Conservation (phyloP, 2,797 vertebrate species). For the Notolabrus celidotus region DNA sequence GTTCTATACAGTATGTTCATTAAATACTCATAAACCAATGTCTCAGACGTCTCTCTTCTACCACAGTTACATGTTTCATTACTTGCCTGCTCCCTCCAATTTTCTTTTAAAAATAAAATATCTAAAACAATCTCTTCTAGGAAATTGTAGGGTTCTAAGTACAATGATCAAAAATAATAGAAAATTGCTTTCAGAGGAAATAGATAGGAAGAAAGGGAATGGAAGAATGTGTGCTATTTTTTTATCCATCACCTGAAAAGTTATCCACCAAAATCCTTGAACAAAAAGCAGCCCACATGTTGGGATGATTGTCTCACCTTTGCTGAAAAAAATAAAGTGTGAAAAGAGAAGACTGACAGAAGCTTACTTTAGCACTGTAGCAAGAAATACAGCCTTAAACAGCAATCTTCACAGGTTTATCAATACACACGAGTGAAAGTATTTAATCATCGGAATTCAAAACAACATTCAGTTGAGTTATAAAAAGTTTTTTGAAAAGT, state of each 20-base stretch:
- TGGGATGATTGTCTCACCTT: conserved; percentile 6
- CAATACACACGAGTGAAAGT: too few relatives aligned
- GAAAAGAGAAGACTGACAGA: not conserved
- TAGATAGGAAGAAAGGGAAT: not conserved
- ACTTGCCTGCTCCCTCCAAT: not conserved
- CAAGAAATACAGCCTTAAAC: not conserved
- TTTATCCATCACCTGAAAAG: not conserved
- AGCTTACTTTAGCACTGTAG: not conserved
- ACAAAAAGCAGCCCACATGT: not conserved
- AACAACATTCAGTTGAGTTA: too few relatives aligned
- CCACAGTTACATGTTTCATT: too few relatives aligned
- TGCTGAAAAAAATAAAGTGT: not conserved
- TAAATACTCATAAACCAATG: not conserved
- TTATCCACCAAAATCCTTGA: not conserved
- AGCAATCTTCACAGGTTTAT: too few relatives aligned
- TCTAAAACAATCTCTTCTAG: not conserved
- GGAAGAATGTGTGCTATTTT: not conserved
- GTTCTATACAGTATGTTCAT: not conserved
- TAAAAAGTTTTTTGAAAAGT: too few relatives aligned
- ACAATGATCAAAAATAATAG: not conserved
- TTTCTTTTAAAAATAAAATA: not conserved
- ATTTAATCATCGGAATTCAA: too few relatives aligned
- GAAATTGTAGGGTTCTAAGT: not conserved
- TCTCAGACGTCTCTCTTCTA: not conserved
- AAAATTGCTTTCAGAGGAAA: conserved; percentile 5